These are phyloP conservation scores for Albula glossodonta DNA, from an alignment of 2,113 vertebrate species.

Conservation along the genomic window DNA sequence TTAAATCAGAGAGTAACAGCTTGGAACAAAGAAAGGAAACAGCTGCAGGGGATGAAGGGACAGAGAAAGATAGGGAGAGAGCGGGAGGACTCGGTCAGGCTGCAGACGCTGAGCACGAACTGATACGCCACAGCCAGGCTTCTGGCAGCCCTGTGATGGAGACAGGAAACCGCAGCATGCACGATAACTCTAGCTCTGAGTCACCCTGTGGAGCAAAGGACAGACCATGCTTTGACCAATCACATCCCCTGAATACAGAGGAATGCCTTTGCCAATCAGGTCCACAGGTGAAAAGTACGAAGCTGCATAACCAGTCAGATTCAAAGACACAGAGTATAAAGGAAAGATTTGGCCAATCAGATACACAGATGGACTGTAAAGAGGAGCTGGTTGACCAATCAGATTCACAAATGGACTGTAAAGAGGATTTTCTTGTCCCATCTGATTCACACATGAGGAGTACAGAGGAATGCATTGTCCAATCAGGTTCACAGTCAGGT, in stretches of 20 bases:
- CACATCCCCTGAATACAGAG: not conserved
- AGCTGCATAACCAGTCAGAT: not conserved
- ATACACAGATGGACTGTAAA: not conserved
- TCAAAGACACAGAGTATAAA: not conserved
- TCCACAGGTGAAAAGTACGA: too few species aligned
- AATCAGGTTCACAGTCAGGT: not conserved
- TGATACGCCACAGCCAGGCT: not conserved
- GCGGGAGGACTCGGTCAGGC: not conserved
- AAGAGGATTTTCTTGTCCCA: not conserved
- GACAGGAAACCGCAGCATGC: not conserved
- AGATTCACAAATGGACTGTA: not conserved
- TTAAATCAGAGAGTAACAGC: accelerated
- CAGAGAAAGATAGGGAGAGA: slow-evolving; percentile 38
- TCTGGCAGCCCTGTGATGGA: not conserved
- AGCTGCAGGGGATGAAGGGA: not conserved
- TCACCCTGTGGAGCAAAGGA: not conserved
- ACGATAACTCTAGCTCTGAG: not conserved
- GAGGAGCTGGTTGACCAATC: not conserved
- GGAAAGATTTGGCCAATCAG: too few species aligned
- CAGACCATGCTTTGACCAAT: too few species aligned
- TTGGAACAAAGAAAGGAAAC: slow-evolving; percentile 50
- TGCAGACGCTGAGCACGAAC: slow-evolving; percentile 15
- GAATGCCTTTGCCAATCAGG: not conserved
- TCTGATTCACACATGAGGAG: too few species aligned
- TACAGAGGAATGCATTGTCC: not conserved